These are phyloP conservation scores for Sciurus vulgaris DNA, from an alignment of 2,797 vertebrate genomes.

Conservation along the genomic window DNA sequence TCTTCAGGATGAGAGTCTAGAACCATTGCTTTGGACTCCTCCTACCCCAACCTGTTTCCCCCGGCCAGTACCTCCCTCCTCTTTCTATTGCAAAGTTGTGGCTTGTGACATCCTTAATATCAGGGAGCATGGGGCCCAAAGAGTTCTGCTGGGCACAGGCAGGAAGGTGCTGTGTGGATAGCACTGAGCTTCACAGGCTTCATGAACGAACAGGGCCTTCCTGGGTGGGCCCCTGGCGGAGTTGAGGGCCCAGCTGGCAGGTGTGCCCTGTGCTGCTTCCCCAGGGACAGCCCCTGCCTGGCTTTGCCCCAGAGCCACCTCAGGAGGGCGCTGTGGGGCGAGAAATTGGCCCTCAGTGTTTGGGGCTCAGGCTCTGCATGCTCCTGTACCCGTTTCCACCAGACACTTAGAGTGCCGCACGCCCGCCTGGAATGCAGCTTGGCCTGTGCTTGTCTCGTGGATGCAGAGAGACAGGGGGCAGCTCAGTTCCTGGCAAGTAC, in stretches of 20 bases:
- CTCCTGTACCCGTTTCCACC: neutral
- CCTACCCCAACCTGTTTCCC: fast-evolving
- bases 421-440: constrained; percentile 48
- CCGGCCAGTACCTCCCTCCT: neutral
- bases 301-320: neutral
- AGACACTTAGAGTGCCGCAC: neutral
- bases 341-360: fast-evolving
- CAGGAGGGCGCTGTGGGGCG: fast-evolving
- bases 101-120: neutral
- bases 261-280: neutral
- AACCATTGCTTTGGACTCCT: neutral
- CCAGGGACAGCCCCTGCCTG: neutral
- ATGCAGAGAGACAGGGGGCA: neutral
- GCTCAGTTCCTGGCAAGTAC: neutral
- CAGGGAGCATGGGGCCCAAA: neutral
- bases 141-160: neutral
- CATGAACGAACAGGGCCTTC: neutral
- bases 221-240: neutral
- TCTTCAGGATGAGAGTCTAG: neutral
- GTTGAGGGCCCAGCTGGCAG: neutral
- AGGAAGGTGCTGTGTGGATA: fast-evolving
- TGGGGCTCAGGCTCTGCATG: neutral
- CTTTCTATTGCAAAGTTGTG: fast-evolving
- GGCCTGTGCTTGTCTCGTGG: constrained; percentile 32
- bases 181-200: neutral